phyloP scores from a whole-genome alignment of 2,797 vertebrate genomes.

The Platyrinchus mystaceus region DNA sequence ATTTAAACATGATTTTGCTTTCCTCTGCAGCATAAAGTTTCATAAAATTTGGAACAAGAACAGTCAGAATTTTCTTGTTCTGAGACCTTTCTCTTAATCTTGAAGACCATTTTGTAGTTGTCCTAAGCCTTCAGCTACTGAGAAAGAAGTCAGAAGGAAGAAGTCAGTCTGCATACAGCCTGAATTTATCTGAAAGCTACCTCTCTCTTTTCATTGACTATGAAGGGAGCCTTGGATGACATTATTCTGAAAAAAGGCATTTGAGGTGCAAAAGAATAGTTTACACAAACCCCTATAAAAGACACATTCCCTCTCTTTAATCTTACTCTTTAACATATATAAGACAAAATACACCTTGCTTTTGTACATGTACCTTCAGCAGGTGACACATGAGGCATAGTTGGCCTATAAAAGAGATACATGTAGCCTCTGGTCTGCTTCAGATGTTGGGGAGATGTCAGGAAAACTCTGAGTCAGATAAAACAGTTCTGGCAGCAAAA shows the following conservation, averaged over 20 bases:
- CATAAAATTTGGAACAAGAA: background rate
- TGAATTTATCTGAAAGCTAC: background rate
- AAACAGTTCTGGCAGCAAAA: background rate
- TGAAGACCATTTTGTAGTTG: background rate
- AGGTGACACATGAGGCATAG: fast-evolving
- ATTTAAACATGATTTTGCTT: background rate
- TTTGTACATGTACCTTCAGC: background rate
- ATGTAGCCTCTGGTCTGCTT: background rate
- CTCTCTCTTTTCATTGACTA: background rate
- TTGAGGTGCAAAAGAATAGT: background rate
- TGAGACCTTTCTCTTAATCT: background rate
- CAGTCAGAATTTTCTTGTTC: background rate
- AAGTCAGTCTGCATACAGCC: background rate
- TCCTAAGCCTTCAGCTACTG: background rate
- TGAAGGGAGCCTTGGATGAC: background rate
- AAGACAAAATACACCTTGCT: background rate
- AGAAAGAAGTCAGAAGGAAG: background rate
- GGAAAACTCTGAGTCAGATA: background rate
- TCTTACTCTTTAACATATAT: background rate
- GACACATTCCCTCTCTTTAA: background rate
- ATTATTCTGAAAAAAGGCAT: background rate
- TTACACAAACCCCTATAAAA: background rate
- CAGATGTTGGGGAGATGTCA: background rate
- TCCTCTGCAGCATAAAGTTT: background rate
- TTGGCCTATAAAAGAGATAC: background rate